These are phyloP conservation scores for Pogonognathellus flavescens DNA, from an alignment of 1,140 invertebrate genomes.

Conservation along the genomic window DNA sequence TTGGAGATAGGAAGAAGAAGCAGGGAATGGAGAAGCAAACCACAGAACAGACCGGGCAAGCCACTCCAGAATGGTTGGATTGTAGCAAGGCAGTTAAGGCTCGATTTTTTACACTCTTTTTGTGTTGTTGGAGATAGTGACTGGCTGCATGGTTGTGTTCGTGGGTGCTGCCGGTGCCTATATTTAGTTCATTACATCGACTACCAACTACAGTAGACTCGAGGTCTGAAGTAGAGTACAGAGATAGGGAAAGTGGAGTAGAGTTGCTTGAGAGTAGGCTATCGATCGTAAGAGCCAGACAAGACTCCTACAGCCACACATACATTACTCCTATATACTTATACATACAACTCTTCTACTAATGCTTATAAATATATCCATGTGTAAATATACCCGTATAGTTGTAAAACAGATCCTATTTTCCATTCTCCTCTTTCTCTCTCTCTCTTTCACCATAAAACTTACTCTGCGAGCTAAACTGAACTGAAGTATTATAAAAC, in stretches of 20 bases:
- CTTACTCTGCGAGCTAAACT: slow-evolving; percentile 30
- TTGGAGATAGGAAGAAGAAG: not conserved
- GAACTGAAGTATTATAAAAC: not conserved
- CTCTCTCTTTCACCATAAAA: slow-evolving; percentile 44
- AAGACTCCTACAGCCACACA: slow-evolving; percentile 1
- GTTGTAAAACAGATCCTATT: slow-evolving; percentile 27
- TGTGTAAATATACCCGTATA: too few relatives aligned
- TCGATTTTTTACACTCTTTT: slow-evolving; percentile 20
- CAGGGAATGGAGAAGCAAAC: not conserved
- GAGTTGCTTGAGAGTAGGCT: slow-evolving; percentile 44
- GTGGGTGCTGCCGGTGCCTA: slow-evolving; percentile 4
- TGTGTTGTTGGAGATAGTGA: slow-evolving; percentile 36
- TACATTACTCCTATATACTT: not conserved
- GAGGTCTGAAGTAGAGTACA: not conserved
- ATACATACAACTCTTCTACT: not conserved
- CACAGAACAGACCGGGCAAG: not conserved
- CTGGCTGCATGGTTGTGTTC: not conserved
- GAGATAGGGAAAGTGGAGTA: slow-evolving; percentile 45
- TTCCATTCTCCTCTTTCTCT: slow-evolving; percentile 27
- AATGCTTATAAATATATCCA: too few relatives aligned
- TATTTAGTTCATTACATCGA: slow-evolving; percentile 22
- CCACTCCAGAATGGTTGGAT: not conserved
- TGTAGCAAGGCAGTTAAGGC: slow-evolving; percentile 9
- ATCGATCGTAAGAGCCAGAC: slow-evolving; percentile 47
- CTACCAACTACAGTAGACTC: not conserved